Conservation (phyloP, 2,113 vertebrate species). For the Bostrychus sinensis region DNA sequence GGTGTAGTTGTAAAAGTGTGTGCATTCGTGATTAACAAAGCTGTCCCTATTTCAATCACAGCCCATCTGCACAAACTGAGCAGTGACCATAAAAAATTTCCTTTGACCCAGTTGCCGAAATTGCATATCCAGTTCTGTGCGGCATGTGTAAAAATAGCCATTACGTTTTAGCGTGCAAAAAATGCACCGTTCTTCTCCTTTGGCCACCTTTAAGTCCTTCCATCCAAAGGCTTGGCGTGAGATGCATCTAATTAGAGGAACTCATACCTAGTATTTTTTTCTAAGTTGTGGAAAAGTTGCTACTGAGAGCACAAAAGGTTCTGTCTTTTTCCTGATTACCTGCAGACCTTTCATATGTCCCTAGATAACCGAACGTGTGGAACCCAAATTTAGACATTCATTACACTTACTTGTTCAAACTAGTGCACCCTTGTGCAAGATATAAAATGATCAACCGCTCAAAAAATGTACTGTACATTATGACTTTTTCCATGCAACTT, state of each 20-base stretch:
- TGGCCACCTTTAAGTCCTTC: constrained; percentile 11
- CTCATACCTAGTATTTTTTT: neutral
- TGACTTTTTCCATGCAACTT: constrained; percentile 5
- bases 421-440: constrained; percentile 4
- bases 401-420: constrained; percentile 29
- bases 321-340: constrained; percentile 20
- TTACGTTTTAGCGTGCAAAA: constrained; percentile 32
- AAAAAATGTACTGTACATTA: neutral
- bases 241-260: constrained; percentile 1
- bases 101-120: constrained; percentile 51
- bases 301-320: neutral
- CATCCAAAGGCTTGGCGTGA: constrained; percentile 6
- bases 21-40: constrained; percentile 15
- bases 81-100: constrained; percentile 52
- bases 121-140: constrained; percentile 32
- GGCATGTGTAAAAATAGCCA: constrained; percentile 42
- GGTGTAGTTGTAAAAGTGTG: neutral
- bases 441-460: neutral
- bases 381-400: constrained; percentile 39
- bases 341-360: constrained; percentile 31
- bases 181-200: constrained; percentile 1
- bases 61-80: constrained; percentile 23
- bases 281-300: neutral
- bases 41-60: constrained; percentile 22
- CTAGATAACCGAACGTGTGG: neutral